Evolutionary conservation across 2,888 invertebrate genomes (phyloP).

Genomic region (Apeira syringaria): DNA sequence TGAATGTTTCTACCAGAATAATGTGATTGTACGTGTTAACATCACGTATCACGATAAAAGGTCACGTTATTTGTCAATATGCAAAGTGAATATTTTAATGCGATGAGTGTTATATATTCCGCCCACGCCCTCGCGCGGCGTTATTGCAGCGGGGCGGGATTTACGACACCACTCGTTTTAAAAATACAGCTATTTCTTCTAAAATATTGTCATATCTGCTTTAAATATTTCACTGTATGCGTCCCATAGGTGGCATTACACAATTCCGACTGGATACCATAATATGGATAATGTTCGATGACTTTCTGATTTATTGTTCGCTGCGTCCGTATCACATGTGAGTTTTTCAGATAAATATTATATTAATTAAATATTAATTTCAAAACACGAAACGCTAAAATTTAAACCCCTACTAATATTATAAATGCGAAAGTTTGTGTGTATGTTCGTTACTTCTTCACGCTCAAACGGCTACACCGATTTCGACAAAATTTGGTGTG

Average conservation of each 20-base stretch:
- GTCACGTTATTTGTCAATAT: slow-evolving; percentile 49
- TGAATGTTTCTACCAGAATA: too few relatives aligned
- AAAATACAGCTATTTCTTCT: slow-evolving; percentile 80
- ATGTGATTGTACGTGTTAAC: too few relatives aligned
- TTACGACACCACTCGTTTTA: slow-evolving; percentile 74
- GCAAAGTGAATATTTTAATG: slow-evolving; percentile 56
- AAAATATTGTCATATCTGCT: slow-evolving; percentile 80
- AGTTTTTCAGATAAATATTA: too few relatives aligned
- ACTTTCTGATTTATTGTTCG: slow-evolving; percentile 51
- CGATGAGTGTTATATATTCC: slow-evolving; percentile 68
- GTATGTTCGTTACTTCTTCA: too few relatives aligned
- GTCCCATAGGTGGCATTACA: slow-evolving; percentile 69
- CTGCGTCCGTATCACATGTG: slow-evolving; percentile 23
- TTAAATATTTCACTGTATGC: slow-evolving; percentile 80
- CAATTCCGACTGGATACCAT: slow-evolving; percentile 53
- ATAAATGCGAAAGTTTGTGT: too few relatives aligned
- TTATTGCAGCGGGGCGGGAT: slow-evolving; percentile 73
- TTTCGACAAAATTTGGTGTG: too few relatives aligned
- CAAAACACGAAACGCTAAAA: too few relatives aligned
- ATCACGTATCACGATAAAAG: slow-evolving; percentile 37
- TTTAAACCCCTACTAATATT: too few relatives aligned
- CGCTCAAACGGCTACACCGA: too few relatives aligned
- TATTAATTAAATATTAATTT: too few relatives aligned
- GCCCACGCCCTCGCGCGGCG: slow-evolving; percentile 60
- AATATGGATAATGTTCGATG: slow-evolving; percentile 56